phyloP scores from a whole-genome alignment of 53 echinoderm and acorn worm species.

The Paracentrotus lividus region DNA sequence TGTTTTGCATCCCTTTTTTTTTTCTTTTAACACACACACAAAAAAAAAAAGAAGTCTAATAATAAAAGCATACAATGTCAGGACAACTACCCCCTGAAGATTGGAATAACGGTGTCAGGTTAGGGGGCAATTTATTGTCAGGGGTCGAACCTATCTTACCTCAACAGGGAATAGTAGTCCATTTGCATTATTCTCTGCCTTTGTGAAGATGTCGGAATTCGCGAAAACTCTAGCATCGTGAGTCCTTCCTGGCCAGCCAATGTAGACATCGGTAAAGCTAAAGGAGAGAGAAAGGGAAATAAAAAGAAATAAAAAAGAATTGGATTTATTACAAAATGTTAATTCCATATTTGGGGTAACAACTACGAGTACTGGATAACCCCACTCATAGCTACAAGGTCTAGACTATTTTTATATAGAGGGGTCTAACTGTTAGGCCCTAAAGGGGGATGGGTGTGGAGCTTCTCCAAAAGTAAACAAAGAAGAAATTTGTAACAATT shows the following conservation, averaged over 20 bases:
- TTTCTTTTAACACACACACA: neutral
- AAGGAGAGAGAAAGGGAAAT: neutral
- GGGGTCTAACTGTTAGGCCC: neutral
- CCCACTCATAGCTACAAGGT: too few species aligned
- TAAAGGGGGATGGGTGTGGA: neutral
- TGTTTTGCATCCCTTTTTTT: too few species aligned
- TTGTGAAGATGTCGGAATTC: slow-evolving; percentile 64
- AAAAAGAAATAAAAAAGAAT: neutral
- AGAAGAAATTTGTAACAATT: neutral
- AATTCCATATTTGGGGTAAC: too few species aligned
- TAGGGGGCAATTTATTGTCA: neutral
- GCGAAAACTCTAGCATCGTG: slow-evolving; percentile 75
- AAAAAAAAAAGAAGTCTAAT: too few species aligned
- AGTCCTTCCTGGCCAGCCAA: slow-evolving; percentile 77
- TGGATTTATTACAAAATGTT: neutral
- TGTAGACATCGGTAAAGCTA: slow-evolving; percentile 76
- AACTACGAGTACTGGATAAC: too few species aligned
- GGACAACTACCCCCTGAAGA: neutral
- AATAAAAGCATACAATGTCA: neutral
- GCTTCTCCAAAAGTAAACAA: neutral
- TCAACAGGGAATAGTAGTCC: slow-evolving; percentile 24
- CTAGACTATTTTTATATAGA: too few species aligned
- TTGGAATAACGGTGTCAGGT: neutral
- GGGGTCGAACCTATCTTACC: too few species aligned
- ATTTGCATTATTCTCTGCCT: slow-evolving; percentile 38